Evolutionary conservation across 2,113 vertebrate genomes (phyloP), one percentile per base, ranked within the genome.

Genomic region (Vulpes ferrilata): DNA sequence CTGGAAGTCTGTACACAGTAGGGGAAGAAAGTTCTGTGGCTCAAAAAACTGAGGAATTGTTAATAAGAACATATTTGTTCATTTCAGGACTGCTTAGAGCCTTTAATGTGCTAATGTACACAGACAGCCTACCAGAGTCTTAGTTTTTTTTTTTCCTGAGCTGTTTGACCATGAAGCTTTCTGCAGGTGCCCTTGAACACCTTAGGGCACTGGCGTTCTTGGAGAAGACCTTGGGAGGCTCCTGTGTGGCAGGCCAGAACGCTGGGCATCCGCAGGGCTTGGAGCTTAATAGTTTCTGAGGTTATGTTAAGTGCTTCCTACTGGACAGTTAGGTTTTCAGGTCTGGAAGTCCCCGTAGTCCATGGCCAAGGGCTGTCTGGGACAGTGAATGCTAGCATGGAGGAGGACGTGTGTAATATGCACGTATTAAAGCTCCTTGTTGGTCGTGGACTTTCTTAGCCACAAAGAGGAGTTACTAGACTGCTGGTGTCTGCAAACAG

Each of bases 401-500:
- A 55, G 22, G 57, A 43, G 12, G 55, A 11, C 4, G 17, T 10
- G 19, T 30, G 35, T 38, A 11, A 35, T 20, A 27, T 4, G 32
- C 64, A 51, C 0, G 0, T 32, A 5, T 11, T 7, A 7, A 60
- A 25, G 13, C 30, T 13, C 35, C 35, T 60, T 15, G 1, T 60
- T 7, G 0, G 4, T 43, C 15, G 1, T 12, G 69, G 59, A 38
- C 43, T 57, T 13, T 64, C 8, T 10, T 35, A 3, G 13, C 53
- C 30, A 0, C 2, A 9, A 25, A 4, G 32, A 53, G 25, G n/a
- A 35, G 3, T 17, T 7, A 6, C 32, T 30, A 2, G 43, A 48
- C 13, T 51, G 4, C 25, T 32, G 10, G 1, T 12, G 35, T 62
- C 83, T n/a, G 4, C 25, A 57, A 25, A 23, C 43, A 48, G 15